Conservation (phyloP, 2,113 vertebrate species). For the Clarias gariepinus region DNA sequence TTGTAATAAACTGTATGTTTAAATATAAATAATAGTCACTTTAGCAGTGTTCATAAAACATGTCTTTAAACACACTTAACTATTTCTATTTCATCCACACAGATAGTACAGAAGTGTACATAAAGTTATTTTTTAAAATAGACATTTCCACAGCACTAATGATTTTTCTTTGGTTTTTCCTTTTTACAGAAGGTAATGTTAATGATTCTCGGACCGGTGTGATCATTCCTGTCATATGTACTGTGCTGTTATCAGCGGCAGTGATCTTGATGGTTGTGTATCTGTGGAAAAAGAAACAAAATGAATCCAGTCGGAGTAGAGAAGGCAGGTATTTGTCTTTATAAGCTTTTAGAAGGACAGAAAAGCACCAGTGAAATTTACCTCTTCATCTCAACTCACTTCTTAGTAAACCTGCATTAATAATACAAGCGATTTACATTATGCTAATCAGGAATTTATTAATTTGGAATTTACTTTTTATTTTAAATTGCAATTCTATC, state of each 20-base stretch:
- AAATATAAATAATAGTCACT: not conserved
- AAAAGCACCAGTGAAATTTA: not conserved
- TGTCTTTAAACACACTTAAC: not conserved
- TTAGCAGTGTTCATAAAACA: not conserved
- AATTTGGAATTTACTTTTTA: not conserved
- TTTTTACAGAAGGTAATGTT: not conserved
- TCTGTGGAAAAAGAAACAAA: not conserved
- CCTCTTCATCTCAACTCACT: not conserved
- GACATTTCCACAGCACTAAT: too few species aligned
- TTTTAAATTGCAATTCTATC: not conserved
- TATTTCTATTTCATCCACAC: not conserved
- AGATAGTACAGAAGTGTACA: not conserved
- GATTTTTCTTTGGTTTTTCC: not conserved
- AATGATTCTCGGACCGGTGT: too few species aligned
- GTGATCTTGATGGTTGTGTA: not conserved
- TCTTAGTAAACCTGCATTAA: not conserved
- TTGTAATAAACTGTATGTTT: not conserved
- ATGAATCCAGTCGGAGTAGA: not conserved
- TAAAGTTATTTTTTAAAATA: not conserved
- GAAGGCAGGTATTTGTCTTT: conserved; percentile 30
- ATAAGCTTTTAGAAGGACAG: too few species aligned
- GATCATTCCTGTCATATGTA: not conserved
- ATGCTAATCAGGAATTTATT: too few species aligned
- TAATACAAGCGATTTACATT: too few species aligned
- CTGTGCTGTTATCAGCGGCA: not conserved